phyloP scores from a whole-genome alignment of 2,113 vertebrate genomes.

The Entomyzon cyanotis region DNA sequence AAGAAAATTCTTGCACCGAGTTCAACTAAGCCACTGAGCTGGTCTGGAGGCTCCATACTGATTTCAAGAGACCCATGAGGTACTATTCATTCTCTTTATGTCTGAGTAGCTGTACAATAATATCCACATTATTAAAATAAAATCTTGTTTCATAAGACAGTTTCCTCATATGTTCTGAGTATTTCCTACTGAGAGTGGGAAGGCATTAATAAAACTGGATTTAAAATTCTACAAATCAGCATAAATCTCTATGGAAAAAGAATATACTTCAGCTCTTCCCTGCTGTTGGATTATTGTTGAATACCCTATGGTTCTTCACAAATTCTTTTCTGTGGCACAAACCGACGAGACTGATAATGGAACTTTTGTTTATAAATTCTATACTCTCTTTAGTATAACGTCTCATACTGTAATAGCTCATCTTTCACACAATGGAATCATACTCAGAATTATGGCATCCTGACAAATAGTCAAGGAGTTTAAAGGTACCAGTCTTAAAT shows the following conservation, averaged over 20 bases:
- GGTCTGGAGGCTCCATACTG: slow-evolving; percentile 30
- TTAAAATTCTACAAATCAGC: slow-evolving; percentile 56
- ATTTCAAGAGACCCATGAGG: slow-evolving; percentile 39
- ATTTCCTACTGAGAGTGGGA: slow-evolving; percentile 51
- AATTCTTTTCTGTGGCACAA: slow-evolving; percentile 17
- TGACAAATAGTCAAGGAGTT: not conserved
- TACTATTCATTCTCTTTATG: slow-evolving; percentile 33
- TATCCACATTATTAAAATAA: slow-evolving; percentile 51
- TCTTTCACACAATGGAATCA: not conserved
- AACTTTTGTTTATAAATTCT: slow-evolving; percentile 34
- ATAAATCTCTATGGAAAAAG: slow-evolving; percentile 47
- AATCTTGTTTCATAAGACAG: slow-evolving; percentile 45
- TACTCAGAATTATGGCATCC: not conserved
- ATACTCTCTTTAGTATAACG: not conserved
- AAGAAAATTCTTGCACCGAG: not conserved
- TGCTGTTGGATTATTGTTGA: slow-evolving; percentile 10
- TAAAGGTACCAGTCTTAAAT: not conserved
- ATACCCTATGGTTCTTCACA: not conserved
- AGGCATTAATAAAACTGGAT: slow-evolving; percentile 56
- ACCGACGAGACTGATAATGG: not conserved
- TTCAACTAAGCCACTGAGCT: slow-evolving; percentile 17
- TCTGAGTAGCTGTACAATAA: slow-evolving; percentile 41
- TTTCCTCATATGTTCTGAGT: slow-evolving; percentile 41
- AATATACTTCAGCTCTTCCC: slow-evolving; percentile 38
- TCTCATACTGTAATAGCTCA: not conserved